phyloP scores from a whole-genome alignment of 2,888 invertebrate genomes.

The Coremacera marginata region DNA sequence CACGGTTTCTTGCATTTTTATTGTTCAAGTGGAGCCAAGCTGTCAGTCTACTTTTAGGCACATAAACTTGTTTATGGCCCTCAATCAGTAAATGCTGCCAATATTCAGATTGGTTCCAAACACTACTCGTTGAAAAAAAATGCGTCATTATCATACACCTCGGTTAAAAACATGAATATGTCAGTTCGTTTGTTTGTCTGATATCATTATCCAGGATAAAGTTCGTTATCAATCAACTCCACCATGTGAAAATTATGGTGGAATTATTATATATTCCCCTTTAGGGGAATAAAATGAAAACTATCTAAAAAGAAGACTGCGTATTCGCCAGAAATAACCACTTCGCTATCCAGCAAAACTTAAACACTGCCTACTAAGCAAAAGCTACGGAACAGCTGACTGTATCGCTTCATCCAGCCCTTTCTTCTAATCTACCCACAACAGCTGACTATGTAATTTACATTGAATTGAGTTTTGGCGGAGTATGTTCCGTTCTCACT shows the following conservation, averaged over 20 bases:
- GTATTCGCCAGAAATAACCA: too few relatives aligned
- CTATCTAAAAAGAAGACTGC: too few relatives aligned
- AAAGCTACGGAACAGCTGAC: slow-evolving; percentile 16
- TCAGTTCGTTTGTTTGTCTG: too few relatives aligned
- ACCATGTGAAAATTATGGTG: too few relatives aligned
- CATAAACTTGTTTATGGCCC: neutral
- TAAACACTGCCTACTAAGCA: neutral
- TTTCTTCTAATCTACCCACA: neutral
- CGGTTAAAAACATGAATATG: too few relatives aligned
- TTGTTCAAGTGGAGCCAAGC: neutral
- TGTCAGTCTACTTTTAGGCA: neutral
- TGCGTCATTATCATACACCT: too few relatives aligned
- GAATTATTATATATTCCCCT: too few relatives aligned
- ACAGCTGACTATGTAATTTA: slow-evolving; percentile 17
- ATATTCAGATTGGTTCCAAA: too few relatives aligned
- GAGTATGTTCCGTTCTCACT: slow-evolving; percentile 4
- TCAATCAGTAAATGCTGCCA: neutral
- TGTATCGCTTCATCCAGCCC: neutral
- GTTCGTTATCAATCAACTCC: too few relatives aligned
- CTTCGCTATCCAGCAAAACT: neutral
- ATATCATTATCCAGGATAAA: too few relatives aligned
- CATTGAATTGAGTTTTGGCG: slow-evolving; percentile 12
- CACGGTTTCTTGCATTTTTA: neutral
- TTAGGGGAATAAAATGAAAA: too few relatives aligned
- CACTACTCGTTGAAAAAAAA: too few relatives aligned